Base-by-base conservation (phyloP, 2,888 invertebrate genomes). In the Luffia ferchaultella region DNA sequence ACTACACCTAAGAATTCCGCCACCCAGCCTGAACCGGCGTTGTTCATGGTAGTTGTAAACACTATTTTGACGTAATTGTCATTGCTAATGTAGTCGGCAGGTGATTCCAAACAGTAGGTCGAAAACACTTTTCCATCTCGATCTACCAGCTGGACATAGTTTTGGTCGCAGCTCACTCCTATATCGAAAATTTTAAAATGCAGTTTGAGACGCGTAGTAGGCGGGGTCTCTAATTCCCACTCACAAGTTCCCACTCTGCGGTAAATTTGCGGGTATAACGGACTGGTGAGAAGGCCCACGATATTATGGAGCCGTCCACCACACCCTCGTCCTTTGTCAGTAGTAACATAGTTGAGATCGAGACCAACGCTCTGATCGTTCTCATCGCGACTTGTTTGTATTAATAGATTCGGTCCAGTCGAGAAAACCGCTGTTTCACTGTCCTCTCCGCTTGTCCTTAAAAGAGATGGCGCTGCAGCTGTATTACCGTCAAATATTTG, bases 1-100 rank as follows among this genome's bases (percentile, higher is more conserved):
- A 12, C 43, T 30, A 49, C 49, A 3, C 52, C 74, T 12, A 70
- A 54, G 56, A 80, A 83, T 20, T 69, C 63, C 1, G 85, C 84
- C 2, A 83, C 63, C 90, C 92, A 93, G 17, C 93, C 93, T 1
- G 86, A 85, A 7, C 93, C 93, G 18, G 87, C 87, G 60, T 91
- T 93, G 59, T 90, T 90, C 46, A 85, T 71, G 12, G 87, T 87
- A 20, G 91, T 90, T 43, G 77, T 80, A 63, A 90, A 92, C 1
- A 86, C 80, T 12, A 93, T 75, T 44, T 84, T 74, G 1, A 92
- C 68, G 51, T 74, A 76, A 62, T 89, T 88, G 7, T 84, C 80
- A 0, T 58, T 55, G 46, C 88, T 86, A 2, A 70, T 73, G 58
- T 86, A 88, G 42, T 73, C 67, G 0, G 85, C 86, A 0, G 92